Evolutionary conservation across 2,888 invertebrate species (phyloP), one percentile per base, ranked within the genome.

Genomic region (Dichetophora obliterata): DNA sequence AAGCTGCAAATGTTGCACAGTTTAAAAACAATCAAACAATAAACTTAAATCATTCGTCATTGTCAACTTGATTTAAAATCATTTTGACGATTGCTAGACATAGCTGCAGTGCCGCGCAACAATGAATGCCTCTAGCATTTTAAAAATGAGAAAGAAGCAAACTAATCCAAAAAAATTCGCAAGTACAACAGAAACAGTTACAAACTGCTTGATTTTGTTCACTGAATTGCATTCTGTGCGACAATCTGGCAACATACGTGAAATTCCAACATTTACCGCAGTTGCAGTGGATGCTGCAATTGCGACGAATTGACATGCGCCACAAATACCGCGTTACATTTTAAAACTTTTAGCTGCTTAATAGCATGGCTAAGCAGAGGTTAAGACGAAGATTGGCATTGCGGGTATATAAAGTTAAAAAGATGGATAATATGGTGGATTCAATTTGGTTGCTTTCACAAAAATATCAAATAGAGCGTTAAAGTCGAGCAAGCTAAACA

Each of bases 231-330:
- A 69, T 27, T 34, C 37, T 59, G 59, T 70, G 61, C 54, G 66
- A 72, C 77, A 71, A 63, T 37, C 77, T 31, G 52, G 76, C 69
- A 69, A 82, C 85, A 85, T 85, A 83, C 85, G 82, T 84, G 85
- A 86, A 86, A 85, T 85, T 85, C 86, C 85, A 82, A 82, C 84
- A 85, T 83, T 9, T 65, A 24, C 57, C 34, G 43, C 54, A 37
- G n/a, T 57, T 63, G 31, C 66, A n/a, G 14, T 0, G 66, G 16
- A 19, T 54, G 66, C 43, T 27, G n/a, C 52, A 61, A 65, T 72
- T 72, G 72, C 63, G 11, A 61, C 37, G 66, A 59, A 77, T 82
- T 85, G 85, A 86, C 85, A 85, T 85, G 86, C 86, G 85, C 85
- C 86, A 84, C 86, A 85, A 84, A 85, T 85, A 86, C 85, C 86